Conservation (phyloP, 2,113 vertebrate genomes). For the Dasyurus viverrinus region DNA sequence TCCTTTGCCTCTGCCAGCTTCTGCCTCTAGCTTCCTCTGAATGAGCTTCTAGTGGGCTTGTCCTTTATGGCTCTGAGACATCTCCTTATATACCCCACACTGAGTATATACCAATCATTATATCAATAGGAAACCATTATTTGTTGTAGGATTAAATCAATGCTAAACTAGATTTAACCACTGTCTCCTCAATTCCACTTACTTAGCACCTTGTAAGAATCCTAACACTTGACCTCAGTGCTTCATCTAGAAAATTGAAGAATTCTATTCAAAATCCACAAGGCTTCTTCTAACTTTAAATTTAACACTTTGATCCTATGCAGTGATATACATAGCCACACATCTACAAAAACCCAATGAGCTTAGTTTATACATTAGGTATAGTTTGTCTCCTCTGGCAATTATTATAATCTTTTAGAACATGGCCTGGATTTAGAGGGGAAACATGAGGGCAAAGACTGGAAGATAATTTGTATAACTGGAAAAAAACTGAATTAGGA, state of each 20-base stretch:
- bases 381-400: background rate
- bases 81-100: too few relatives aligned
- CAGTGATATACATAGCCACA: background rate
- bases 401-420: background rate
- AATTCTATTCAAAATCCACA: background rate
- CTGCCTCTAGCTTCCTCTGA: too few relatives aligned
- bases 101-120: too few relatives aligned
- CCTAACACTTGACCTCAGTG: too few relatives aligned
- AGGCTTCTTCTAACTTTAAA: background rate
- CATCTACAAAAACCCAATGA: background rate
- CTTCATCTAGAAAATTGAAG: background rate
- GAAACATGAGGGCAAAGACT: background rate
- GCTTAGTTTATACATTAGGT: background rate
- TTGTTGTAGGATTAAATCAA: too few relatives aligned
- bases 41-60: too few relatives aligned
- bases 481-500: background rate
- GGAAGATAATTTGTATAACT: background rate
- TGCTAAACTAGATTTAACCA: too few relatives aligned
- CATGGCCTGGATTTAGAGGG: background rate
- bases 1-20: too few relatives aligned
- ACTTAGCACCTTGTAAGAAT: too few relatives aligned
- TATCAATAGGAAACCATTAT: too few relatives aligned
- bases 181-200: too few relatives aligned
- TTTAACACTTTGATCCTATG: background rate
- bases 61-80: too few relatives aligned